Conservation (phyloP, 2,888 invertebrate genomes). For the Stramonita haemastoma region DNA sequence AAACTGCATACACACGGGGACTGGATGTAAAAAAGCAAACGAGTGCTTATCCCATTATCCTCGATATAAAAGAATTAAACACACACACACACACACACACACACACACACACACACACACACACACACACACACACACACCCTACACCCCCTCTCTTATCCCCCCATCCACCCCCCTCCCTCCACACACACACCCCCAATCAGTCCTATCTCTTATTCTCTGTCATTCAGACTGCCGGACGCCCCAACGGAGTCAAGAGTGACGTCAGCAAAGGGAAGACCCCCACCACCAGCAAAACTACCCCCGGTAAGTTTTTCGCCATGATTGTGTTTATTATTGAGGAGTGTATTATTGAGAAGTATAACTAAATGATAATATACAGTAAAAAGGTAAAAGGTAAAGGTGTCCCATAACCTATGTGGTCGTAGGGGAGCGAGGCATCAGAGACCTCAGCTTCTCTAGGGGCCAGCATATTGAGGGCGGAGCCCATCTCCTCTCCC, state of each 20-base stretch:
- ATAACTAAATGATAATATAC: too few relatives aligned
- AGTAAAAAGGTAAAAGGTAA: too few relatives aligned
- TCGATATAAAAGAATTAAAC: background rate
- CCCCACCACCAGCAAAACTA: background rate
- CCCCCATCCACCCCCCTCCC: background rate
- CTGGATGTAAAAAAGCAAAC: too few relatives aligned
- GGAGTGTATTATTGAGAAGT: too few relatives aligned
- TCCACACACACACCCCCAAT: background rate
- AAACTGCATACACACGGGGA: too few relatives aligned
- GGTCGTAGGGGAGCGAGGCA: too few relatives aligned
- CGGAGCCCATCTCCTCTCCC: too few relatives aligned
- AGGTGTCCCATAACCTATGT: too few relatives aligned
- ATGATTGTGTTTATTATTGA: too few relatives aligned
- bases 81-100: background rate
- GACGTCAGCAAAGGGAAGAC: conserved; percentile 29
- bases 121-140: background rate
- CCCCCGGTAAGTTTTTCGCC: background rate
- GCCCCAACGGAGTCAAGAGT: conserved; percentile 8
- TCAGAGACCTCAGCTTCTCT: too few relatives aligned
- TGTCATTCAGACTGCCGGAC: conserved; percentile 17
- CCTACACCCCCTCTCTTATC: background rate
- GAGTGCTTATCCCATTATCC: too few relatives aligned
- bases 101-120: background rate
- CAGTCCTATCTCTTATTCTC: background rate
- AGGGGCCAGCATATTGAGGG: too few relatives aligned